These are phyloP conservation scores for Monopis laevigella DNA, from an alignment of 2,888 invertebrate genomes.

Conservation along the genomic window DNA sequence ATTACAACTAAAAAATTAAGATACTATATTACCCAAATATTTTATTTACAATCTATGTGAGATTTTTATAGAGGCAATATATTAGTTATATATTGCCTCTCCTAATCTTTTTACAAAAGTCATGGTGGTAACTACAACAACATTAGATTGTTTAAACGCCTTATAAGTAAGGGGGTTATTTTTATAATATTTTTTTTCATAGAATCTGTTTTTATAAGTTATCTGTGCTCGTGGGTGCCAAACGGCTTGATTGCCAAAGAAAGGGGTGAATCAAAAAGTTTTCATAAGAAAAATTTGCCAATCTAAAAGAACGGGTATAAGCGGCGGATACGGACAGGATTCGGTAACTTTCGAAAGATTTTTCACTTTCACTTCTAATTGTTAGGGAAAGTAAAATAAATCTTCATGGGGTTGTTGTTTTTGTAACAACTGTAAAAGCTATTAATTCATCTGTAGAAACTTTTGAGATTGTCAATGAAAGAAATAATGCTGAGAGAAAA, in stretches of 20 bases:
- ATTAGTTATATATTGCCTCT: too few species aligned
- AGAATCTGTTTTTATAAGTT: slow-evolving; percentile 18
- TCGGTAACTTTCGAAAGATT: slow-evolving; percentile 52
- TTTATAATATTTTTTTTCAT: too few species aligned
- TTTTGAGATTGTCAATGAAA: too few species aligned
- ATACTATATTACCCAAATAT: too few species aligned
- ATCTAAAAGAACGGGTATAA: slow-evolving; percentile 58
- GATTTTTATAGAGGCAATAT: too few species aligned
- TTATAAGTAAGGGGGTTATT: too few species aligned
- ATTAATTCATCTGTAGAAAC: slow-evolving; percentile 65
- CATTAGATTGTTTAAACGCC: too few species aligned
- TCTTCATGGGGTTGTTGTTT: slow-evolving; percentile 50
- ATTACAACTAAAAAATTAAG: too few species aligned
- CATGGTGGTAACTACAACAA: too few species aligned
- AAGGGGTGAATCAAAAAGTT: slow-evolving; percentile 62
- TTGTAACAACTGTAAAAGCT: slow-evolving; percentile 35
- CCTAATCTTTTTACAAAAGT: too few species aligned
- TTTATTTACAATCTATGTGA: too few species aligned
- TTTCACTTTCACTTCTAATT: slow-evolving; percentile 65
- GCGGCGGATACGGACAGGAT: slow-evolving; percentile 33
- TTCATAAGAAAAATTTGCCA: slow-evolving; percentile 57
- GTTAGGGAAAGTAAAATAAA: slow-evolving; percentile 60
- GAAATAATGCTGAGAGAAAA: too few species aligned
- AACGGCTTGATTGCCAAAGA: slow-evolving; percentile 53
- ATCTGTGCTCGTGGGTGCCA: slow-evolving; percentile 28